Conservation (phyloP, 2,113 vertebrate species). For the Paramormyrops kingsleyae region DNA sequence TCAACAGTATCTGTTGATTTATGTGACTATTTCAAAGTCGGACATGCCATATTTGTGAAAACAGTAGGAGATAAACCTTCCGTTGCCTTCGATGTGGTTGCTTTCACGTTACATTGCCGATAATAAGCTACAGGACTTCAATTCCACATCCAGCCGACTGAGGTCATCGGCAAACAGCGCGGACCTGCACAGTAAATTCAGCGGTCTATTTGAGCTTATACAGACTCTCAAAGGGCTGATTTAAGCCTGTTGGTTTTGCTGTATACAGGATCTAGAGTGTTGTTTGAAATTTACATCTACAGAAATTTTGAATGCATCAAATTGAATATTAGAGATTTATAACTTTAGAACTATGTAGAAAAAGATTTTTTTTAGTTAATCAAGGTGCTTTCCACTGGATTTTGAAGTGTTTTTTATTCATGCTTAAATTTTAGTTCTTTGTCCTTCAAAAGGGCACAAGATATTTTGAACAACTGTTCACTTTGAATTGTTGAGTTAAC, state of each 20-base stretch:
- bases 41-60: not conserved
- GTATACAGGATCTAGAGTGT: not conserved
- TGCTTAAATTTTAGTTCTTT: slow-evolving; percentile 7
- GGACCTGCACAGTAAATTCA: not conserved
- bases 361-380: not conserved
- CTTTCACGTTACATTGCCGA: not conserved
- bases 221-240: not conserved
- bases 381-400: not conserved
- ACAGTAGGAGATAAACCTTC: not conserved
- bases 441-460: slow-evolving; percentile 19
- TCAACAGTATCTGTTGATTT: slow-evolving; percentile 15
- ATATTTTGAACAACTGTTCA: slow-evolving; percentile 26
- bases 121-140: not conserved
- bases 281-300: not conserved
- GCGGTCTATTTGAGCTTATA: not conserved
- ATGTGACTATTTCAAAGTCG: not conserved
- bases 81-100: not conserved
- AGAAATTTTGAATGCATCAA: not conserved
- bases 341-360: not conserved
- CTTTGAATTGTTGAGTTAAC: slow-evolving; percentile 7
- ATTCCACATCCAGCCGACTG: not conserved
- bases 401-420: not conserved
- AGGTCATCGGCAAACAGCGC: not conserved
- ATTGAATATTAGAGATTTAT: not conserved
- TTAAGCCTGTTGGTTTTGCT: not conserved